Percentiles rank a stretch among this genome's conserved stretches.
These are phyloP conservation scores for Taenioides sp. DNA, from an alignment of 2,797 vertebrate genomes.

Conservation along the genomic window DNA sequence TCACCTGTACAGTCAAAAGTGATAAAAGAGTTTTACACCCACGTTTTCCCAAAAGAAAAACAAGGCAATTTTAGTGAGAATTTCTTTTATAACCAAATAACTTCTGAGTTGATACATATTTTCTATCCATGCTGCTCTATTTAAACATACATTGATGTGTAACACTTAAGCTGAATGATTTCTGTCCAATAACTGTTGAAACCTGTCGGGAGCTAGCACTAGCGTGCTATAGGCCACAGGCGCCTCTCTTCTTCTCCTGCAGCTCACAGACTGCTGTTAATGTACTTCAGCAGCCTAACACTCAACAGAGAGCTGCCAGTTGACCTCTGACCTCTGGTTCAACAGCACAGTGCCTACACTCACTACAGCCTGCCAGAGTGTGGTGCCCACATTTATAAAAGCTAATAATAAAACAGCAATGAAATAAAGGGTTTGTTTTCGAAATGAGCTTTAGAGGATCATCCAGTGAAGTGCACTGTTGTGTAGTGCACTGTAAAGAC, in stretches of 20 bases:
- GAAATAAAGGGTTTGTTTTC: slow-evolving; percentile 5
- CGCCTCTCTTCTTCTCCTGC: slow-evolving; percentile 57
- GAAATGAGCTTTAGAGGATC: not conserved
- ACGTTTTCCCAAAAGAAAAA: no score
- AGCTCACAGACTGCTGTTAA: slow-evolving; percentile 68
- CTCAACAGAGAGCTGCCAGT: slow-evolving; percentile 59
- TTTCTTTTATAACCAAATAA: not conserved
- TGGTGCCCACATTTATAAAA: slow-evolving; percentile 19
- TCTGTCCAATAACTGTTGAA: slow-evolving; percentile 46
- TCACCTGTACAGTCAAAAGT: no score
- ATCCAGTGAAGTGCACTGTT: not conserved
- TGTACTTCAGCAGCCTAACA: slow-evolving; percentile 68
- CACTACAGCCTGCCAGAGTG: slow-evolving; percentile 36
- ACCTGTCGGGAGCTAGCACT: slow-evolving; percentile 48
- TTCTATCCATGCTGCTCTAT: not conserved
- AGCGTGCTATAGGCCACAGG: slow-evolving; percentile 56
- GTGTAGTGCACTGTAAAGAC: not conserved
- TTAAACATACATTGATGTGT: not conserved
- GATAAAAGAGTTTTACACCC: no score
- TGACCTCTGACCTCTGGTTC: slow-evolving; percentile 71
- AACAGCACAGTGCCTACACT: slow-evolving; percentile 62
- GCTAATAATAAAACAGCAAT: slow-evolving; percentile 6
- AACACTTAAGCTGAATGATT: slow-evolving; percentile 18
- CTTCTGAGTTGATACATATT: not conserved
- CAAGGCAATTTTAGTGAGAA: not conserved